Conservation (phyloP, 2,113 vertebrate species). For the Ahaetulla prasina region DNA sequence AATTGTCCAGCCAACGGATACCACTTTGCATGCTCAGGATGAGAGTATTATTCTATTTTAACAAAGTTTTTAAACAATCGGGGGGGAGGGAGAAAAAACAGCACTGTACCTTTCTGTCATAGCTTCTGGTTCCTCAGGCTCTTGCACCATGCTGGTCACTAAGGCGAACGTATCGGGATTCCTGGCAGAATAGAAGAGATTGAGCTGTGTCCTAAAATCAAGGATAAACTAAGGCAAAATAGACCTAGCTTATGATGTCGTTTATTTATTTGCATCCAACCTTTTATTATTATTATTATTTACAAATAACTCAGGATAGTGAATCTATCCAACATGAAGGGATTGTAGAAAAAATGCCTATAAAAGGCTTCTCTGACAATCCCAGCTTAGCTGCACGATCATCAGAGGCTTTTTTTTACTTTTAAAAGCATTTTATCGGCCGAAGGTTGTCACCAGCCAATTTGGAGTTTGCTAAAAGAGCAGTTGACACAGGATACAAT, state of each 20-base stretch:
- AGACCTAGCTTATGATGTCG: neutral
- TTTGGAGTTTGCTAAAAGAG: no score
- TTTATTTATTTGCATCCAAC: neutral
- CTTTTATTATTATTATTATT: neutral
- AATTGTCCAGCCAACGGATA: neutral
- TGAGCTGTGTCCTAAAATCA: conserved; percentile 44
- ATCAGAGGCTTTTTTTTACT: no score
- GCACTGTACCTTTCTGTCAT: conserved; percentile 65
- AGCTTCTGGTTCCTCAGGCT: conserved; percentile 61
- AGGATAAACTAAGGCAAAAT: neutral
- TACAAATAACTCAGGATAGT: neutral
- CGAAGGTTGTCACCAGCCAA: no score
- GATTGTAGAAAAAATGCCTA: no score
- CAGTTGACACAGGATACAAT: no score
- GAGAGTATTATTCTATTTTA: neutral
- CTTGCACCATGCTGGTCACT: conserved; percentile 64
- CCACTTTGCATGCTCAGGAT: neutral
- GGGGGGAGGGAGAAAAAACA: neutral
- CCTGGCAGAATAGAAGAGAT: conserved; percentile 57
- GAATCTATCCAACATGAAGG: neutral
- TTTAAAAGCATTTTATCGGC: no score
- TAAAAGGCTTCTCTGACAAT: no score
- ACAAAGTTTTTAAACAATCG: neutral
- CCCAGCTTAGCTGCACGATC: no score
- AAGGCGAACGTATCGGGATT: conserved; percentile 63